A percentile compares a stretch with the other conserved stretches of the same genome.
Evolutionary conservation across 2,888 invertebrate genomes (phyloP).

Genomic region (Teinopalpus imperialis): DNA sequence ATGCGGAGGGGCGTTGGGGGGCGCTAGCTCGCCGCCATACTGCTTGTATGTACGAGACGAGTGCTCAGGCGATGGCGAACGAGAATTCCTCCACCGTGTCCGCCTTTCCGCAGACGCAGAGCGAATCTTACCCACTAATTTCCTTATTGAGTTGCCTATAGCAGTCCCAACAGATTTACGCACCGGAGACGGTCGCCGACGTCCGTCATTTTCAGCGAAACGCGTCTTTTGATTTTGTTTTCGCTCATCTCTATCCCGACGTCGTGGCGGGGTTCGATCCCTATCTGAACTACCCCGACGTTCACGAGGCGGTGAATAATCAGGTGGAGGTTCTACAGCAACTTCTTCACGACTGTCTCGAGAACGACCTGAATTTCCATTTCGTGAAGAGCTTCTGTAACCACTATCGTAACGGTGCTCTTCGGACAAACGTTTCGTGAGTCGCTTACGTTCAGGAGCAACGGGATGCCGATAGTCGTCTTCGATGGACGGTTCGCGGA

Average conservation of each 20-base stretch:
- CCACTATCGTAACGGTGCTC: slow-evolving; percentile 81
- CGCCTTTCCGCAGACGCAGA: slow-evolving; percentile 86
- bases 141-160: slow-evolving; percentile 91
- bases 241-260: slow-evolving; percentile 78
- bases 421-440: slow-evolving; percentile 74
- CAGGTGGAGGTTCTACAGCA: slow-evolving; percentile 85
- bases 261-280: slow-evolving; percentile 67
- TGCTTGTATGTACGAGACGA: slow-evolving; percentile 75
- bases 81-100: slow-evolving; percentile 83
- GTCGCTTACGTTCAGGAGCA: slow-evolving; percentile 85
- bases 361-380: slow-evolving; percentile 75
- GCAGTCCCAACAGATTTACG: slow-evolving; percentile 81
- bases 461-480: slow-evolving; percentile 81
- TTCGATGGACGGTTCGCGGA: slow-evolving; percentile 76
- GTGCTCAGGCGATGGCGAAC: slow-evolving; percentile 83
- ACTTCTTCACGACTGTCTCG: slow-evolving; percentile 74
- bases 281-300: slow-evolving; percentile 68
- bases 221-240: slow-evolving; percentile 87
- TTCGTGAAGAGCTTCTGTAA: slow-evolving; percentile 80
- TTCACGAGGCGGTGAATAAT: slow-evolving; percentile 85
- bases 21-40: slow-evolving; percentile 75
- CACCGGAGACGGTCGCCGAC: slow-evolving; percentile 62
- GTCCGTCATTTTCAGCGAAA: slow-evolving; percentile 75
- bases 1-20: slow-evolving; percentile 83
- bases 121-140: slow-evolving; percentile 91